Base-by-base conservation (phyloP, 2,113 vertebrate species). In the Nothoprocta pentlandii region DNA sequence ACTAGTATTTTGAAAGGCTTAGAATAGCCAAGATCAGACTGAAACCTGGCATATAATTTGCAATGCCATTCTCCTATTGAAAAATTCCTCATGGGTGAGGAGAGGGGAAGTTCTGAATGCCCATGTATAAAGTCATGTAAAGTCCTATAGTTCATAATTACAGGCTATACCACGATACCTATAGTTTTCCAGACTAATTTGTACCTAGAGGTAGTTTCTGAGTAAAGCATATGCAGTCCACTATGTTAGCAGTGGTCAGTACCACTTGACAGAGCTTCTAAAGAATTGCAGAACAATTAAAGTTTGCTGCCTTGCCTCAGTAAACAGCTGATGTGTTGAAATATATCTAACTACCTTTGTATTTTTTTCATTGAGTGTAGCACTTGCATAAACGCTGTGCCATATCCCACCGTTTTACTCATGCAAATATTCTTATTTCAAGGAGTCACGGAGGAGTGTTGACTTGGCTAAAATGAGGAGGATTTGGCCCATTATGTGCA, bases 21-120 rank as follows among this genome's bases (percentile, higher is more conserved):
- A 42, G 34, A 80, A 89, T 78, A 63, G 39, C 83, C 49, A 58
- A 81, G 85, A 86, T 68, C 80, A 89, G 63, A 78, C 53, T 42
- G 63, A 89, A 95, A 75, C 54, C 53, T 80, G 92, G 20, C 59
- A 28, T 90, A 32, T 89, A 82, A 92, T 90, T 94, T 80, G 70
- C 71, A 86, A 67, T 7, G 23, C 67, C 71, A 58, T 80, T 80
- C n/a, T 81, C 46, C 26, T 76, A 66, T 47, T 86, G 89, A 36
- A 53, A 86, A 53, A 58, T 30, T 78, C 81, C 69, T 94, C 49
- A 32, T 51, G 83, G 62, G 44, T 80, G 80, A 92, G 77, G 39
- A 75, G 47, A 83, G 34, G 25, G 51, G 36, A 90, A 75, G 53
- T 67, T 87, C 63, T 79, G 66, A 32, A 54, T 76, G 25, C 8